Percentiles rank a stretch among this genome's conserved stretches.
Conservation (phyloP, 2,113 vertebrate genomes). For the Pterocles orientalis region DNA sequence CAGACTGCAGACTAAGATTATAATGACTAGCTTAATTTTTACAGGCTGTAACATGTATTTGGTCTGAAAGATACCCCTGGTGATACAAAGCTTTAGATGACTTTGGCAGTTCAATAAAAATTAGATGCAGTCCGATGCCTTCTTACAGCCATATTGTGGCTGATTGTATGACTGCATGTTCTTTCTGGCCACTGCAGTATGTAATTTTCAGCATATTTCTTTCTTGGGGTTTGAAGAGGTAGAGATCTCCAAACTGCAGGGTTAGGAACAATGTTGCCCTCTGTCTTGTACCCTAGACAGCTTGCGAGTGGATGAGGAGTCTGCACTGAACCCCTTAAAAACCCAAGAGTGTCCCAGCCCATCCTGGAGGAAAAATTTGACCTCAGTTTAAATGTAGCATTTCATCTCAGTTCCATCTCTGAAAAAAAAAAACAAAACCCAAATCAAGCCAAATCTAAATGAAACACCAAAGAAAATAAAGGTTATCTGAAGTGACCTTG, state of each 20-base stretch:
- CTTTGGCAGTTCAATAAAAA: constrained; percentile 30
- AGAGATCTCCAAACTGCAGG: background rate
- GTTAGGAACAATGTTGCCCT: background rate
- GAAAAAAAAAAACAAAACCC: background rate
- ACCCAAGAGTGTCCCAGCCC: background rate
- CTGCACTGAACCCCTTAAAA: background rate
- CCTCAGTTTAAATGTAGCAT: background rate
- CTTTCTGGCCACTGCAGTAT: background rate
- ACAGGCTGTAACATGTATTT: constrained; percentile 9
- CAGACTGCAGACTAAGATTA: constrained; percentile 36
- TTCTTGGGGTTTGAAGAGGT: background rate
- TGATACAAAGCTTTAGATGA: background rate
- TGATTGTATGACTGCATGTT: background rate
- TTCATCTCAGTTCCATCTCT: background rate
- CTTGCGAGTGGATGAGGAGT: background rate
- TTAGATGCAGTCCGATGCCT: constrained; percentile 10
- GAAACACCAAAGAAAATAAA: background rate
- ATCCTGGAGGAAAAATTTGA: background rate
- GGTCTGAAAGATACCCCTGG: background rate
- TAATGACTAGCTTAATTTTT: constrained; percentile 58
- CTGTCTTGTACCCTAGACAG: background rate
- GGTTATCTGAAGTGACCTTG: background rate
- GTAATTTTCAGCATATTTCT: background rate
- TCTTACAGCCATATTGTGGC: background rate
- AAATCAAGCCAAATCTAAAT: background rate